Conservation (phyloP, 2,888 invertebrate genomes). For the Vesta saturnalis region DNA sequence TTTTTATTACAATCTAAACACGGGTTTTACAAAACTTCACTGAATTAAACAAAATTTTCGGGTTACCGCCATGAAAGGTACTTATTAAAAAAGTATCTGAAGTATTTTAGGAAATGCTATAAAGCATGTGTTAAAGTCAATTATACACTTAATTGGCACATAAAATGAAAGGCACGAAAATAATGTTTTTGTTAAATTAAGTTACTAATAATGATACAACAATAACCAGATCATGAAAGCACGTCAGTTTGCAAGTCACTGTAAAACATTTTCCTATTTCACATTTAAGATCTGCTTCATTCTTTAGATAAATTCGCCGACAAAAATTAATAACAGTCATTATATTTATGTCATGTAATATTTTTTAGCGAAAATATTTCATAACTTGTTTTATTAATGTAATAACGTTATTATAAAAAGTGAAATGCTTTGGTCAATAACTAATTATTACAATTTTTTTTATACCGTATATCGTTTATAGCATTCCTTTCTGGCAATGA, state of each 20-base stretch:
- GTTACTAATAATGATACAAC: not conserved
- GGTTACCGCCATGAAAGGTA: too few species aligned
- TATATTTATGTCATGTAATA: conserved; percentile 1
- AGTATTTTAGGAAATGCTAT: not conserved
- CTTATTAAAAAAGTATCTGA: too few species aligned
- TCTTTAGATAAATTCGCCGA: not conserved
- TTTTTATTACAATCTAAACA: too few species aligned
- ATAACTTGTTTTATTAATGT: conserved; percentile 16
- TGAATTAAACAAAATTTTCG: too few species aligned
- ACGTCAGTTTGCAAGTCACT: conserved; percentile 1
- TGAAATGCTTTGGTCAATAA: conserved; percentile 20
- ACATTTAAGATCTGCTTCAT: too few species aligned
- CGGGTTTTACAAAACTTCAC: too few species aligned
- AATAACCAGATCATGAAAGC: not conserved
- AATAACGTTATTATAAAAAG: conserved; percentile 29
- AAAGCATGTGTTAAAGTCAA: not conserved
- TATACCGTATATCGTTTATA: not conserved
- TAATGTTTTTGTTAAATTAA: not conserved
- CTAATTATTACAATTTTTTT: conserved; percentile 10
- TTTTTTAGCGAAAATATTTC: not conserved
- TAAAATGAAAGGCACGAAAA: not conserved
- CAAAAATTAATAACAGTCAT: conserved; percentile 1
- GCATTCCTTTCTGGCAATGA: not conserved
- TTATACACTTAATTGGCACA: not conserved
- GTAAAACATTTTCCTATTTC: too few species aligned